Percentiles rank a stretch among this genome's conserved stretches.
Evolutionary conservation across 2,113 vertebrate genomes (phyloP).

Genomic region (Osmerus eperlanus): DNA sequence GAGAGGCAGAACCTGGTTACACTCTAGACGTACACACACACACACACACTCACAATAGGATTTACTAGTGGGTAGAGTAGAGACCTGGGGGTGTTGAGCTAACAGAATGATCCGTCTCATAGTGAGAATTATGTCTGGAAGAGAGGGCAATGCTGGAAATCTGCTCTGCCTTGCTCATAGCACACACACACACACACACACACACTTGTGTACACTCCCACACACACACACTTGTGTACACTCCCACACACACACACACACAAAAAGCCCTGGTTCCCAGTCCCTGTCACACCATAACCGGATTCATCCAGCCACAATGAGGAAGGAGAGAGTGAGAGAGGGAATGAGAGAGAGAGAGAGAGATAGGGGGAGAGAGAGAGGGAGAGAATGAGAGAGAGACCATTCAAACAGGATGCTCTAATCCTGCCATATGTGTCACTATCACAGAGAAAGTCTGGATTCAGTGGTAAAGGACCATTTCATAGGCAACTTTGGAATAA

Average conservation of each 20-base stretch:
- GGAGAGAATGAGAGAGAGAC: background rate
- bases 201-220: no score
- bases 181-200: no score
- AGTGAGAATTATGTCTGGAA: constrained; percentile 28
- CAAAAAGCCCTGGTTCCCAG: background rate
- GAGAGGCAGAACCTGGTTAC: background rate
- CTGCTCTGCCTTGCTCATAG: background rate
- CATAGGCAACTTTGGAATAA: constrained; percentile 23
- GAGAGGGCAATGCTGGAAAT: constrained; percentile 4
- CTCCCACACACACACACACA: background rate
- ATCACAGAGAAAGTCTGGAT: constrained; percentile 31
- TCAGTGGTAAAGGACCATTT: constrained; percentile 24
- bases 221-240: no score
- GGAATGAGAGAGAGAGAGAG: constrained; percentile 1
- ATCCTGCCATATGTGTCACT: constrained; percentile 32
- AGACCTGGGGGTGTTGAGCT: constrained; percentile 14
- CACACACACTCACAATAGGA: constrained; percentile 2
- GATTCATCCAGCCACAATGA: constrained; percentile 32
- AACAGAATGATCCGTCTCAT: constrained; percentile 1
- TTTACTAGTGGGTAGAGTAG: background rate
- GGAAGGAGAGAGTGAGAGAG: constrained; percentile 12
- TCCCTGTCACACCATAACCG: constrained; percentile 30
- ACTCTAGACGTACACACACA: background rate
- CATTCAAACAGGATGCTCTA: constrained; percentile 18
- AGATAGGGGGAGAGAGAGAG: constrained; percentile 5